Evolutionary conservation across 2,888 invertebrate species (phyloP), one percentile per base, ranked within the genome.

Genomic region (Cheilosia soror): DNA sequence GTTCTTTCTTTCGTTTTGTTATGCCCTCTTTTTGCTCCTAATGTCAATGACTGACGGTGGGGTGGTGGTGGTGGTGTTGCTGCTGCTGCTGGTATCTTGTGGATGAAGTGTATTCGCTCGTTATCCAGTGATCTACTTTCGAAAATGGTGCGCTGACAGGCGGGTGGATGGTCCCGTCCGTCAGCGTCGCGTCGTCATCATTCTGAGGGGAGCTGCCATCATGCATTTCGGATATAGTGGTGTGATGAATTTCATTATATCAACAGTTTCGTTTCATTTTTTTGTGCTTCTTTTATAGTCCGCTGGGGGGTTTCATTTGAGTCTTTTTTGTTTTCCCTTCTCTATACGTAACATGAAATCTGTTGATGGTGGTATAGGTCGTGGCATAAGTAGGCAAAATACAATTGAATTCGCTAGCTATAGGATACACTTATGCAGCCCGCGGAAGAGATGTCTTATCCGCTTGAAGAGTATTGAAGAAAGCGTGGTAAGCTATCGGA

Each of bases 71-170:
- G 55, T 57, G 57, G 51, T 71, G 58, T 33, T 62, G 20, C 4
- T 42, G 42, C 5, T 44, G 44, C 2, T 44, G 44, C 49, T 66
- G 66, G 31, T 20, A 29, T 27, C 58, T 7, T 55, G 53, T 71
- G 27, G 81, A 65, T 66, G 58, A 53, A 77, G 77, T 66, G 57
- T 49, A 84, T 73, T 79, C 71, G 79, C 69, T 79, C 25, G 84
- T 84, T 84, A 84, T 84, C 84, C 84, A 84, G 65, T 84, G 84
- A 84, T 84, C 84, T 84, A 84, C 84, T 84, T 84, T 84, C 84
- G 58, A 84, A 84, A 84, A 80, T 58, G 60, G 53, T 60, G 65
- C 65, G 84, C 69, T 79, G 84, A 75, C 79, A 79, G 84, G 69
- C 69, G 47, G 73, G 69, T 63, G 65, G 69, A 66, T 60, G 66